phyloP scores from a whole-genome alignment of 1,140 invertebrate genomes.

The Chionoecetes opilio region DNA sequence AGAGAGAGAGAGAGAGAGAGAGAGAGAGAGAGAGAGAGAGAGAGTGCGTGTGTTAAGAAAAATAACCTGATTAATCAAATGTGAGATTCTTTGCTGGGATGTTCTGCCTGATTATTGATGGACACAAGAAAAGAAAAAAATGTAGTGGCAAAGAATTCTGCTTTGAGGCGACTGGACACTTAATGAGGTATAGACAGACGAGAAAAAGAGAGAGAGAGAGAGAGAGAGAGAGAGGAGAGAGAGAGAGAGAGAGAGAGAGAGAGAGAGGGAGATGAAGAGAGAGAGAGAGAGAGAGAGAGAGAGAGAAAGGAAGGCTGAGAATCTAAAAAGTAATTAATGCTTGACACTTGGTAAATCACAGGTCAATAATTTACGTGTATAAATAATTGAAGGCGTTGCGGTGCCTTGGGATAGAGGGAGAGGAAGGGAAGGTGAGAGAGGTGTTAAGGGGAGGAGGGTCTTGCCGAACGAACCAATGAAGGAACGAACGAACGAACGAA shows the following conservation, averaged over 20 bases:
- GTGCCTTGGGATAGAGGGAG: neutral
- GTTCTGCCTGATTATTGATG: neutral
- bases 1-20: neutral
- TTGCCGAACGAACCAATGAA: neutral
- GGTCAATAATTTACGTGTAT: neutral
- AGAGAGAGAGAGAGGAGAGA: no score
- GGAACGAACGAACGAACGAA: neutral
- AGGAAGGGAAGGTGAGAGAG: neutral
- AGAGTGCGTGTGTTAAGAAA: neutral
- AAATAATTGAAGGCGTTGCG: conserved; percentile 14
- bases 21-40: conserved; percentile 27
- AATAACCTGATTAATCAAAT: conserved; percentile 1
- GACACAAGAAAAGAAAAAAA: neutral
- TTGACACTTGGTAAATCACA: neutral
- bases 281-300: conserved; percentile 23
- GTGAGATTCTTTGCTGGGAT: neutral
- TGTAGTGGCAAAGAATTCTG: neutral
- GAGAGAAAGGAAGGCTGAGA: neutral
- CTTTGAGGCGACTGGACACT: conserved; percentile 12
- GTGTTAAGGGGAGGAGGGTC: neutral
- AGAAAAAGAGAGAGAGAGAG: conserved; percentile 45
- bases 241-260: no score
- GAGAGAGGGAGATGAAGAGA: no score
- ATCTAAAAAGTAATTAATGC: neutral
- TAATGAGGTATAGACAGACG: neutral